Evolutionary conservation across 2,888 invertebrate species (phyloP).

Genomic region (Cylindroiulus punctatus): DNA sequence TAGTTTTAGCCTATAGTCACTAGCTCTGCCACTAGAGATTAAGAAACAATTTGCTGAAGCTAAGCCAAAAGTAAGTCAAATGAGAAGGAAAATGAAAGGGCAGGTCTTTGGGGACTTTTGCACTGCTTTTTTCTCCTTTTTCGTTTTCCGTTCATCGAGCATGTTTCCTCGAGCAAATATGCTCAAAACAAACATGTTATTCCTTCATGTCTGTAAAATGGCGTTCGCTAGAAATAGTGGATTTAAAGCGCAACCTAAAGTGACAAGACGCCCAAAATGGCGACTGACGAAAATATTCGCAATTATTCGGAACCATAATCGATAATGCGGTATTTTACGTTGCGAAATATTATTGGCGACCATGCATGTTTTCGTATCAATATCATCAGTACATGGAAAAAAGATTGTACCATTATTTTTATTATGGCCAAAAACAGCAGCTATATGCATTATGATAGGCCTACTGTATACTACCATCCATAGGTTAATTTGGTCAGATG

Average conservation of each 20-base stretch:
- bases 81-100: constrained; percentile 43
- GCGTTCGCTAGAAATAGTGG: not conserved
- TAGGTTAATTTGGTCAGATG: too few relatives aligned
- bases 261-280: not conserved
- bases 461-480: too few relatives aligned
- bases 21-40: constrained; percentile 28
- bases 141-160: not conserved
- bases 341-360: too few relatives aligned
- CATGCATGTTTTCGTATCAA: too few relatives aligned
- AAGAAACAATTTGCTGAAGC: constrained; percentile 45
- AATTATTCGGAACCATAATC: too few relatives aligned
- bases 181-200: constrained; percentile 43
- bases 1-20: constrained; percentile 25
- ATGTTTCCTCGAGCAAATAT: not conserved
- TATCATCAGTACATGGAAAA: too few relatives aligned
- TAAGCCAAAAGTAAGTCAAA: constrained; percentile 47
- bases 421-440: too few relatives aligned
- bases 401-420: too few relatives aligned
- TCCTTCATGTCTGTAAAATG: not conserved
- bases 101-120: not conserved
- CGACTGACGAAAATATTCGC: too few relatives aligned
- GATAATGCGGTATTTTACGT: too few relatives aligned
- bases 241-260: not conserved
- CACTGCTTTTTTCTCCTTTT: not conserved
- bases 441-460: too few relatives aligned